Percentiles rank a stretch among this genome's conserved stretches.
These are phyloP conservation scores for Gasterosteus nipponicus DNA, from an alignment of 2,113 vertebrate species.

Conservation along the genomic window DNA sequence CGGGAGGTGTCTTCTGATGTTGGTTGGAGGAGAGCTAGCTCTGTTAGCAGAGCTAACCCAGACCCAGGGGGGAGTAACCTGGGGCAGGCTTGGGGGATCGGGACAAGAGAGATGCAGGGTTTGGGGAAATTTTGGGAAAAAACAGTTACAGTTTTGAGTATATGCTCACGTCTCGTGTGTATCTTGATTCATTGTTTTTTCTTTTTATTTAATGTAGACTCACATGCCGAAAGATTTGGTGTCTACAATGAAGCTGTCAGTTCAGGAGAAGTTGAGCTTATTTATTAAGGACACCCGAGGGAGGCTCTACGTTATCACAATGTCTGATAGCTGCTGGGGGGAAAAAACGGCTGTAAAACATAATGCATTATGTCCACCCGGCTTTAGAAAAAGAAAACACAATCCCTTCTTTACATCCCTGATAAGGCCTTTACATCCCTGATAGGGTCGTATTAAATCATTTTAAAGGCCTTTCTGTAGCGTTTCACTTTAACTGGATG, in stretches of 20 bases:
- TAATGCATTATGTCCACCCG: background rate
- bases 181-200: too few relatives aligned
- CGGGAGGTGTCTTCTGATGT: too few relatives aligned
- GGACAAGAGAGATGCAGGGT: too few relatives aligned
- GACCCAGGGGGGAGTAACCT: too few relatives aligned
- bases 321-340: conserved; percentile 11
- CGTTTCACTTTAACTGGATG: conserved; percentile 7
- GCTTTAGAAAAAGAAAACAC: background rate
- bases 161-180: too few relatives aligned
- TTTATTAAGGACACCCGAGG: conserved; percentile 15
- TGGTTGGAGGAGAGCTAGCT: too few relatives aligned
- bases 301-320: conserved; percentile 18
- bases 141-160: too few relatives aligned
- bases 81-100: too few relatives aligned
- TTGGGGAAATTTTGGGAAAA: too few relatives aligned
- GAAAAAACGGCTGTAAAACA: conserved; percentile 15
- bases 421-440: background rate
- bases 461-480: background rate
- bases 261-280: background rate
- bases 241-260: background rate
- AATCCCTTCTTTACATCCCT: too few relatives aligned
- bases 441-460: background rate
- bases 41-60: too few relatives aligned
- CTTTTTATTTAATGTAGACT: too few relatives aligned
- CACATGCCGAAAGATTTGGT: background rate